phyloP scores from a whole-genome alignment of 2,797 vertebrate genomes.

The Mastacembelus armatus region DNA sequence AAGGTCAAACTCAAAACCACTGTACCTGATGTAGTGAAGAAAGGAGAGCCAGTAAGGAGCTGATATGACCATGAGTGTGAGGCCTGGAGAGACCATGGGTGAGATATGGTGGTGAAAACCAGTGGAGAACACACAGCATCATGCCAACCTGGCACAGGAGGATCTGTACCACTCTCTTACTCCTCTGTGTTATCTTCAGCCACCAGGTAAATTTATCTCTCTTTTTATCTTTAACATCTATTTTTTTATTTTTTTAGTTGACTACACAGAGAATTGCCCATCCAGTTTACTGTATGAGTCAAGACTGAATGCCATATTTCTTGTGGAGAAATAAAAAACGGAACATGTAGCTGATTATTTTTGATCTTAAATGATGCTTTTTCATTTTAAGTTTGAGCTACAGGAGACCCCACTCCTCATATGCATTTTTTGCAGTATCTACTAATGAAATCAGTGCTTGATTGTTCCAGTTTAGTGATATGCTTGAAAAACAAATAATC shows the following conservation, averaged over 20 bases:
- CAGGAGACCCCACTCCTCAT: slow-evolving; percentile 1
- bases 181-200: slow-evolving; percentile 36
- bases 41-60: background rate
- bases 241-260: too few species aligned
- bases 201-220: slow-evolving; percentile 70
- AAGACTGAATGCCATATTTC: background rate
- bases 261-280: background rate
- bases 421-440: background rate
- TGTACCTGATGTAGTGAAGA: background rate
- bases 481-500: slow-evolving; percentile 7
- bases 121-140: slow-evolving; percentile 46
- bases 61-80: slow-evolving; percentile 28
- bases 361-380: background rate
- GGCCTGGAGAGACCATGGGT: slow-evolving; percentile 25
- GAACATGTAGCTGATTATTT: background rate
- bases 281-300: slow-evolving; percentile 3
- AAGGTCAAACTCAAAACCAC: background rate
- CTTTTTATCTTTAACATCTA: too few species aligned
- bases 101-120: slow-evolving; percentile 49
- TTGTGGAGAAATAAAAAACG: background rate
- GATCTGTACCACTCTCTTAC: slow-evolving; percentile 43
- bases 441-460: background rate
- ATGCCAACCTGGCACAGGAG: slow-evolving; percentile 65
- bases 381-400: background rate
- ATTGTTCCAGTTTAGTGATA: background rate